Evolutionary conservation across 1,140 invertebrate species (phyloP), one percentile per base, ranked within the genome.

Genomic region (Drosophila oshimai): DNA sequence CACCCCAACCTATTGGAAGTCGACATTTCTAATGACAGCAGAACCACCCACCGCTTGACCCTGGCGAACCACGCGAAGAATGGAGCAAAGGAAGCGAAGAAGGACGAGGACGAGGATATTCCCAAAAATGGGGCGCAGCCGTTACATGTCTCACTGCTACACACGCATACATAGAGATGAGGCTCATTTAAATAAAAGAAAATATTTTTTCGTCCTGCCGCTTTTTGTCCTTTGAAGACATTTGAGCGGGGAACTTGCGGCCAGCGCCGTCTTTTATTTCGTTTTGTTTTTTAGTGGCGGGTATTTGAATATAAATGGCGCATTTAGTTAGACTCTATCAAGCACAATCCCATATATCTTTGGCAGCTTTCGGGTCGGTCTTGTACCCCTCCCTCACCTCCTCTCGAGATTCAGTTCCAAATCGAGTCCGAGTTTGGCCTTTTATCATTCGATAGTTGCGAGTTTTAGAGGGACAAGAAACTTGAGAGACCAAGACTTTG

Each of bases 251-350:
- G 42, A 39, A 47, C 60, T 64, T 73, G 55, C 31, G 70, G 69
- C 70, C 33, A 54, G 45, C 46, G 70, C 39, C 49, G 42, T 73
- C 47, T 79, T 74, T 74, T 84, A 71, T 80, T 72, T 73, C 60
- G 77, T 80, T 87, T 76, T 73, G 76, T 87, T 86, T 86, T 87
- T 86, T 86, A 87, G 81, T 81, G 81, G 76, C 77, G 83, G 77
- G 81, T 87, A 87, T 87, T 87, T 87, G 81, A 87, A 87, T 87
- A 87, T 87, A 87, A 87, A 87, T 87, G 81, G 81, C 54, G 62
- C 81, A 87, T 87, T 87, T 87, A 87, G 81, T 87, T 70, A 71
- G 80, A 86, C 80, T 84, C 84, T 84, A 84, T 84, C 80, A 86
- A 86, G 81, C 81, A 87, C 81, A 87, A 77, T 58, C 57, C 72